Evolutionary conservation across 2,888 invertebrate genomes (phyloP), one percentile per base, ranked within the genome.

Genomic region (Pristionchus mayeri): DNA sequence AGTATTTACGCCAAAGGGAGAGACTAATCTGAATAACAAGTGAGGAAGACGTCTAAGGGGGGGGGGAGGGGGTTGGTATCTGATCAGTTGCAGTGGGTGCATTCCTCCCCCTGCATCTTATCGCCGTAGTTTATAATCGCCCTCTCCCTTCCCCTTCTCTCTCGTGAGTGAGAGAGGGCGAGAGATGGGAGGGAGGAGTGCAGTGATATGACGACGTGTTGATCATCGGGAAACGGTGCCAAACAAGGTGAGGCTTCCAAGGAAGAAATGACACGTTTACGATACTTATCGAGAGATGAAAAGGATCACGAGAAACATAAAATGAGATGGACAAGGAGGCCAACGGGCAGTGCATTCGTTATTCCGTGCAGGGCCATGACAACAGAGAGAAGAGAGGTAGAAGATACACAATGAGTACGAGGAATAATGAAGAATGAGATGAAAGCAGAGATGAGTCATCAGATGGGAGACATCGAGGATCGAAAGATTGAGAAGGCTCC

Each of bases 81-180:
- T 27, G 30, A 60, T 63, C 34, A 34, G 63, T 34, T 34, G 7
- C 2, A 18, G 4, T 34, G 63, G 4, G 21, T 34, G 6, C 63
- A 63, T 34, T 30, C 24, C 60, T 16, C 60, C 30, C 63, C 63
- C 34, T 63, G 63, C 63, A 63, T 34, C 18, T 63, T 63, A 63
- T 63, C 63, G 4, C 34, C 63, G 21, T 16, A 44, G 44, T 44
- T 63, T 63, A 30, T 34, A 13, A 13, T 30, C 60, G 2, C 30
- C 0, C 63, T 63, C 34, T 63, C 63, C 21, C 30, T 63, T 34
- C 34, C 6, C 63, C 3, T 2, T 13, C 30, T 63, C 18, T 63
- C 18, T 63, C 34, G 2, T 30, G 34, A 18, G 18, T 18, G 30
- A 18, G 34, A 34, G 6, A 6, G 6, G 13, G n/a, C 6, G 63